Evolutionary conservation across 2,888 invertebrate species (phyloP), one percentile per base, ranked within the genome.

Genomic region (Andrena haemorrhoa): DNA sequence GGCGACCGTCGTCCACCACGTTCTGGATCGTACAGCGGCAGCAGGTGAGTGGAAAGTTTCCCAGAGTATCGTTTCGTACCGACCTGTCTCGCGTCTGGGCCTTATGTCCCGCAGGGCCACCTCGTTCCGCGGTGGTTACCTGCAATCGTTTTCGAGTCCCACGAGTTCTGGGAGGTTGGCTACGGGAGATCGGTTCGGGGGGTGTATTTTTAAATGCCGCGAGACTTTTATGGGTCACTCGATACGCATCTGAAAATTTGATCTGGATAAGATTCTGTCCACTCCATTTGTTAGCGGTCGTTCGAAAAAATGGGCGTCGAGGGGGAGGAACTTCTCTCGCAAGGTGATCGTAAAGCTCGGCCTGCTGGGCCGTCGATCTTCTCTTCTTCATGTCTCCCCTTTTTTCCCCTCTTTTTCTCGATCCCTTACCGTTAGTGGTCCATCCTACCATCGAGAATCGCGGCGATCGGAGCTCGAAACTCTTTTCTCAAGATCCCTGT

Each of bases 31-130:
- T 56, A 61, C 74, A 72, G 64, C 58, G 75, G 74, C 72, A 31
- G 73, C 77, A 87, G 88, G 87, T 87, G 85, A 88, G 87, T 75
- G 68, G 63, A 71, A 65, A 81, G 61, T 72, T 71, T 82, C 61
- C 70, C 74, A 47, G 35, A 63, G 66, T 81, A 81, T 81, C 71
- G 47, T 77, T 71, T 83, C 47, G 68, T 60, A 49, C 60, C 63
- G 63, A 66, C 65, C 47, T 66, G 71, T 41, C 56, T 56, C 56
- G 56, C 68, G 72, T 35, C 63, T n/a, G 82, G 73, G 68, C 68
- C 61, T 63, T 63, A 23, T 23, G 65, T 77, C 66, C 66, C 72
- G 41, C 51, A 72, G 71, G 79, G 71, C 49, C 58, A 23, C n/a
- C 2, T 20, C 23, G 8, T 33, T 31, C 0, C n/a, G 16, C n/a